A percentile compares a stretch with the other conserved stretches of the same genome.
Conservation (phyloP, 2,113 vertebrate species). For the Orycteropus afer region DNA sequence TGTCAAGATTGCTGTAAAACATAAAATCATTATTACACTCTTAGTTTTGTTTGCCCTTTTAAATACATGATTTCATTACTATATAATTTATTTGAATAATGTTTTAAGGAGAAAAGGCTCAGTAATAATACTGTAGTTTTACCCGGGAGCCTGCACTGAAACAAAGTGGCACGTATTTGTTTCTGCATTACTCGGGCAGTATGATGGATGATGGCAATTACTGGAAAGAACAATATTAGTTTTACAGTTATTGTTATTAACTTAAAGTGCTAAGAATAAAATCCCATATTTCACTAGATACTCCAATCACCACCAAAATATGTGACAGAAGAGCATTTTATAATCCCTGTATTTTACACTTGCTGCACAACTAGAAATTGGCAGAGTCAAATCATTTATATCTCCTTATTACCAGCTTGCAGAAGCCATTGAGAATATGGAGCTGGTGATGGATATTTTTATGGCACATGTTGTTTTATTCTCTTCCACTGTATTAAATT, state of each 20-base stretch:
- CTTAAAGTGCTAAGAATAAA: conserved; percentile 85
- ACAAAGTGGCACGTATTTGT: conserved; percentile 75
- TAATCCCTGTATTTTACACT: conserved; percentile 84
- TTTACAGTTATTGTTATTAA: conserved; percentile 87
- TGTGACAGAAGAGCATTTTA: conserved; percentile 84
- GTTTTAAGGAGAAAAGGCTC: conserved; percentile 75
- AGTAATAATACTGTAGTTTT: conserved; percentile 75
- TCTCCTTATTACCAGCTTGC: conserved; percentile 83
- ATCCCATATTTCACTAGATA: conserved; percentile 83
- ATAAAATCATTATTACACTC: conserved; percentile 64
- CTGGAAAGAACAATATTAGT: conserved; percentile 87
- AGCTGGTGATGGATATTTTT: conserved; percentile 84
- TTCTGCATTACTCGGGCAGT: conserved; percentile 67
- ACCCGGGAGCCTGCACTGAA: conserved; percentile 67
- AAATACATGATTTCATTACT: conserved; percentile 75
- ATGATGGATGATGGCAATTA: conserved; percentile 88
- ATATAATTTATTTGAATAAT: conserved; percentile 78
- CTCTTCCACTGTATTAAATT: conserved; percentile 73
- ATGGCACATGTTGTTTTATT: conserved; percentile 82
- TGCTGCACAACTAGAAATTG: conserved; percentile 83
- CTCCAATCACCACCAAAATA: conserved; percentile 82
- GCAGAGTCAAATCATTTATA: conserved; percentile 85
- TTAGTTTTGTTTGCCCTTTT: conserved; percentile 73
- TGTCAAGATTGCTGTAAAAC: conserved; percentile 49
- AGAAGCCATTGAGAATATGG: conserved; percentile 80